These are phyloP conservation scores for Bolinopsis microptera DNA, from an alignment of 37 sponge, comb jelly and placozoan species.

Conservation along the genomic window DNA sequence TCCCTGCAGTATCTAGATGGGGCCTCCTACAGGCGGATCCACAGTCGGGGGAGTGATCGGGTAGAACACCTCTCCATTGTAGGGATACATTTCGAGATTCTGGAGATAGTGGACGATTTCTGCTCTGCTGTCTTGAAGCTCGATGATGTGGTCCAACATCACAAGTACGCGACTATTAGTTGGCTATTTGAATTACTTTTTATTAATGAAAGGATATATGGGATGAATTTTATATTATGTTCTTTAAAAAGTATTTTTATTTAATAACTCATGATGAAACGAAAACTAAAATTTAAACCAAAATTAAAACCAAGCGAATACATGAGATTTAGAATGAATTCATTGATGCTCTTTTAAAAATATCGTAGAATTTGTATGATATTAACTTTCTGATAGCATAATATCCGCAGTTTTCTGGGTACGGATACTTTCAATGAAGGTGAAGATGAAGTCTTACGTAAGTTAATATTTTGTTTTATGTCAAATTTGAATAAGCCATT, in stretches of 20 bases:
- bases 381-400: too few relatives aligned
- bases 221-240: too few relatives aligned
- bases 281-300: too few relatives aligned
- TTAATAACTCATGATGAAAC: too few relatives aligned
- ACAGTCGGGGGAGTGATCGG: neutral
- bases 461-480: neutral
- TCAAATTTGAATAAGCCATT: neutral
- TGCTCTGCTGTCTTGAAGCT: neutral
- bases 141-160: neutral
- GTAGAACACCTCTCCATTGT: neutral
- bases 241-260: too few relatives aligned
- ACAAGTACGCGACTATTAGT: neutral
- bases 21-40: neutral
- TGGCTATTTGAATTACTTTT: neutral
- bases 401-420: neutral
- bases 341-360: too few relatives aligned
- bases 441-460: neutral
- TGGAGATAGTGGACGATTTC: constrained; percentile 25
- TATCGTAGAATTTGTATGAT: too few relatives aligned
- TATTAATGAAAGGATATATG: too few relatives aligned
- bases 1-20: neutral
- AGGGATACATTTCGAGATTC: neutral
- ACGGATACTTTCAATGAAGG: neutral
- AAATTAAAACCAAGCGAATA: too few relatives aligned
- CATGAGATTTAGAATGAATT: too few relatives aligned